Percentiles rank a stretch among this genome's conserved stretches.
Conservation (phyloP, 2,888 invertebrate genomes). For the Noctua pronuba region DNA sequence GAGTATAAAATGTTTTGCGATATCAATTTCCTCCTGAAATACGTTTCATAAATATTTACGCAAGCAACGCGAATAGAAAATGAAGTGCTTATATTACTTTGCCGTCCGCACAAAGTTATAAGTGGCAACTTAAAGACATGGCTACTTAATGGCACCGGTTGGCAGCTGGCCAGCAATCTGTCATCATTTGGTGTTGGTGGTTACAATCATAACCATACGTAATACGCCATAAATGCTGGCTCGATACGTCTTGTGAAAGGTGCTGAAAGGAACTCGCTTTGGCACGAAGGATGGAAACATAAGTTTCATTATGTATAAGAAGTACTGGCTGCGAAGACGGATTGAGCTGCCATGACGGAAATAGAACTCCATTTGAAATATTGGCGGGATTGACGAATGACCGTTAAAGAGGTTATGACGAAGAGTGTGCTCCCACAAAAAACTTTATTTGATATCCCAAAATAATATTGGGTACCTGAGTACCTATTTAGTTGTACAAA, state of each 20-base stretch:
- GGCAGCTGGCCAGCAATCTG: conserved; percentile 61
- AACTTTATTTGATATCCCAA: background rate
- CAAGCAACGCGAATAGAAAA: conserved; percentile 41
- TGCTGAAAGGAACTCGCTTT: conserved; percentile 23
- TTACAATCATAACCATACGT: conserved; percentile 45
- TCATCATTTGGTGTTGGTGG: conserved; percentile 61
- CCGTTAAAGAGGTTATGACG: background rate
- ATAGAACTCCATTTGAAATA: conserved; percentile 21
- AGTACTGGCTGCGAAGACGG: conserved; percentile 14
- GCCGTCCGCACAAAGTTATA: conserved; percentile 47
- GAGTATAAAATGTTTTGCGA: conserved; percentile 46
- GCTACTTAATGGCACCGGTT: conserved; percentile 58
- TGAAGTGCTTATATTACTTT: conserved; percentile 28
- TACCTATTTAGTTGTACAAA: conserved; percentile 8
- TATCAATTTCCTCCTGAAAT: conserved; percentile 47
- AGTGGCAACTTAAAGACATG: conserved; percentile 60
- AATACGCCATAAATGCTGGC: conserved; percentile 37
- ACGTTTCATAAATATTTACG: conserved; percentile 41
- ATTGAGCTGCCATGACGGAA: background rate
- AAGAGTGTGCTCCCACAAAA: background rate
- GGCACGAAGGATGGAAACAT: conserved; percentile 9
- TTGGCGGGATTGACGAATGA: background rate
- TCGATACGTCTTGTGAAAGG: conserved; percentile 37
- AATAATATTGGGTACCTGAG: background rate
- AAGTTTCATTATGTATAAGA: background rate